A percentile compares a stretch with the other conserved stretches of the same genome.
Evolutionary conservation across 2,888 invertebrate species (phyloP).

Genomic region (Coenonympha glycerion): DNA sequence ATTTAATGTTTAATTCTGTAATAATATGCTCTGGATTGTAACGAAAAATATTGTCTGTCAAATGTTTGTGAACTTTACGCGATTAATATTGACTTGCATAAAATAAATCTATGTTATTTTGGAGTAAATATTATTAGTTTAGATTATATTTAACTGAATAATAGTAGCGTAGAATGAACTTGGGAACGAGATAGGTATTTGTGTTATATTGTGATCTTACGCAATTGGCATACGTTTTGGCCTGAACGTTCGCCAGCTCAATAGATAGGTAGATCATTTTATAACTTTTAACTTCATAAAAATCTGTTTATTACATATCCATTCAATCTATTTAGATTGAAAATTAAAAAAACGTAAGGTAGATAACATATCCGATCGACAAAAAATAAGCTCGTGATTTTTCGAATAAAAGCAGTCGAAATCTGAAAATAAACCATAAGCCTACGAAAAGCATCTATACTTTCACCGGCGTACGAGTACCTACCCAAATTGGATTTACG

Average conservation of each 20-base stretch:
- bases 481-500: constrained; percentile 44
- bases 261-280: too few relatives aligned
- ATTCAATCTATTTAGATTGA: too few relatives aligned
- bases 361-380: too few relatives aligned
- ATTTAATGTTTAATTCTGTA: constrained; percentile 56
- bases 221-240: too few relatives aligned
- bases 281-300: too few relatives aligned
- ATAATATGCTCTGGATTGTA: constrained; percentile 41
- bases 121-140: constrained; percentile 21
- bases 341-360: too few relatives aligned
- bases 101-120: constrained; percentile 15
- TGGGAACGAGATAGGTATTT: too few relatives aligned
- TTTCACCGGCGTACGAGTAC: constrained; percentile 52
- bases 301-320: too few relatives aligned
- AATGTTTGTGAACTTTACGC: constrained; percentile 26
- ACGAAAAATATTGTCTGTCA: constrained; percentile 34
- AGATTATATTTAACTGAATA: constrained; percentile 20
- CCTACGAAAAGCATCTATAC: constrained; percentile 50
- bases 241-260: too few relatives aligned
- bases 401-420: too few relatives aligned
- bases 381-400: too few relatives aligned
- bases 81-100: constrained; percentile 24
- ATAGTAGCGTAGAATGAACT: constrained; percentile 2
- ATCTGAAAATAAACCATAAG: constrained; percentile 17
- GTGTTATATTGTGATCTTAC: too few relatives aligned